Evolutionary conservation across 2,113 vertebrate genomes (phyloP), one percentile per base, ranked within the genome.

Genomic region (Anser brachyrhynchus): DNA sequence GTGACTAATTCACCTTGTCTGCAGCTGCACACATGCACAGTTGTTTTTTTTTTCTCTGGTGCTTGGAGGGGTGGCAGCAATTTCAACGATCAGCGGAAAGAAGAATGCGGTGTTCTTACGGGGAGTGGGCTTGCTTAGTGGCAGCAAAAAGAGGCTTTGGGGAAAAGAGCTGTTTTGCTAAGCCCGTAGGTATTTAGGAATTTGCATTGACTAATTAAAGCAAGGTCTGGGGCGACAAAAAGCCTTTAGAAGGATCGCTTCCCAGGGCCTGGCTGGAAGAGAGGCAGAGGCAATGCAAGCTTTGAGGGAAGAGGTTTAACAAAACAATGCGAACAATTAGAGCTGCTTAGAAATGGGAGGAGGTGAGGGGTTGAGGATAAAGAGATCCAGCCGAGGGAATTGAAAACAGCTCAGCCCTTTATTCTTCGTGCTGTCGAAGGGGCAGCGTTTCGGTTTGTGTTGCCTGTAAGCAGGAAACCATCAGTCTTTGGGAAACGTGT

Each of bases 161-260:
- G 70, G 67, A 83, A 83, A 66, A 91, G 94, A 95, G 79, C 82
- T 74, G 58, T 84, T 93, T 86, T 64, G 49, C 78, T 97, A 97
- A 97, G 94, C 91, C 87, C 21, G 20, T 96, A 96, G 94, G 91
- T 97, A 97, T 97, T 97, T 95, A 89, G 92, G 82, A 95, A 96
- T 96, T 97, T 96, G 91, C 92, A 96, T 89, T 96, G 90, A 77
- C 95, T 96, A 96, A 97, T 94, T 93, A 93, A 94, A 97, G 64
- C 82, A 66, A 80, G 71, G 87, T 94, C 94, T 92, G 67, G 77
- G 37, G 59, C 93, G 76, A 97, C 91, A 96, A 96, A 96, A 96
- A 92, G 92, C 92, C 93, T 96, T 94, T 94, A 93, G 87, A 87
- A 78, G 59, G 80, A 93, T 91, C 1, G 2, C 89, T 96, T 95